Evolutionary conservation across 2,797 vertebrate species (phyloP).

Genomic region (Anguilla anguilla): DNA sequence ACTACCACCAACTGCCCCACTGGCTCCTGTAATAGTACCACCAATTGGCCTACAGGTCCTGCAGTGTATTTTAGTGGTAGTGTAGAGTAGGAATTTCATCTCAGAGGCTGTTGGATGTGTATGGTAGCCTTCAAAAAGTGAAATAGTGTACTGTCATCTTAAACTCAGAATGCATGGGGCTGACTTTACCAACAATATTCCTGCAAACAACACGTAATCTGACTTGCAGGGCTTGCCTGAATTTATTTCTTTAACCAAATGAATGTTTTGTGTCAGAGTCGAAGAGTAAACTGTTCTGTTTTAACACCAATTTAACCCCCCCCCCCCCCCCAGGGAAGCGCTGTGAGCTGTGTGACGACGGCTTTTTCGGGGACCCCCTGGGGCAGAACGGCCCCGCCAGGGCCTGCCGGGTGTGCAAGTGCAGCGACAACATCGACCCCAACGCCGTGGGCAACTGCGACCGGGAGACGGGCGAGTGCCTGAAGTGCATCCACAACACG

Average conservation of each 20-base stretch:
- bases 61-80: background rate
- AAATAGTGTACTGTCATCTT: too few relatives aligned
- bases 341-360: slow-evolving; percentile 94
- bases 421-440: slow-evolving; percentile 92
- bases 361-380: slow-evolving; percentile 90
- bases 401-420: slow-evolving; percentile 86
- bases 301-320: background rate
- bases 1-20: slow-evolving; percentile 62
- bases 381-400: slow-evolving; percentile 72
- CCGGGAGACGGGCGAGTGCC: slow-evolving; percentile 84
- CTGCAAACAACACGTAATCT: background rate
- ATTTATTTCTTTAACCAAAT: background rate
- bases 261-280: background rate
- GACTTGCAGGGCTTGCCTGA: background rate
- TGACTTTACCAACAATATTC: background rate
- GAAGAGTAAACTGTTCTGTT: background rate
- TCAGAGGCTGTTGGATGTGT: background rate
- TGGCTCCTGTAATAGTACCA: background rate
- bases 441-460: slow-evolving; percentile 94
- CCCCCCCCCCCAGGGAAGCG: slow-evolving; percentile 79
- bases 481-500: slow-evolving; percentile 94
- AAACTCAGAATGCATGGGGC: background rate
- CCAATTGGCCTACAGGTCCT: slow-evolving; percentile 61
- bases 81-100: background rate
- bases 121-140: background rate